Evolutionary conservation across 2,113 vertebrate genomes (phyloP), one percentile per base, ranked within the genome.

Genomic region (Eleginops maclovinus): DNA sequence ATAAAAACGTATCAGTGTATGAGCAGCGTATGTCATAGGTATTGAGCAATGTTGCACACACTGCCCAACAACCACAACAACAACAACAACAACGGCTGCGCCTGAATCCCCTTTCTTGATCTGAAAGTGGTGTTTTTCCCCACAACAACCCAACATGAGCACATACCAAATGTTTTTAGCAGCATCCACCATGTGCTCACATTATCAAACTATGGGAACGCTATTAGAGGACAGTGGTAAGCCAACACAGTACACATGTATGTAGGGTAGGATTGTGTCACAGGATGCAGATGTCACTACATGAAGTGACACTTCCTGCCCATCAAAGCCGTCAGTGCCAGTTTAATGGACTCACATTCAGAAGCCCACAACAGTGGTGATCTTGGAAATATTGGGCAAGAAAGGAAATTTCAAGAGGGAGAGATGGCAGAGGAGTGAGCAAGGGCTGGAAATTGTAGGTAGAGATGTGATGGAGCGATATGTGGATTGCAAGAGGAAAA

Each of bases 401-500:
- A 85, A 41, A 72, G 81, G 83, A 81, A 81, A 75, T 72, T 40
- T 77, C 58, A 73, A 76, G 67, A 66, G 56, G 62, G 75, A 72
- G 72, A 68, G 65, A 81, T 47, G 60, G 83, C 75, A 62, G 72
- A 85, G 75, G 63, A 84, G 61, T 75, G 77, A 79, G 84, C 68
- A 79, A 85, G 79, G 63, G 75, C 53, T 49, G 46, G 61, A 87
- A 84, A 87, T 83, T 62, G 78, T 44, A 86, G 80, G 83, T 77
- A 41, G 79, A 88, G 85, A 90, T 91, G 83, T 83, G 90, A 90
- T 89, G 76, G 75, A 78, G 84, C 49, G 90, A 91, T 92, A 93
- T 79, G 87, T 85, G 85, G 87, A 90, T 87, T 91, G 89, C 80
- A 80, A 84, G 86, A 89, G 84, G 87, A 93, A 94, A 94, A 93